Conservation (phyloP, 2,888 invertebrate genomes). For the Chironomus riparius region DNA sequence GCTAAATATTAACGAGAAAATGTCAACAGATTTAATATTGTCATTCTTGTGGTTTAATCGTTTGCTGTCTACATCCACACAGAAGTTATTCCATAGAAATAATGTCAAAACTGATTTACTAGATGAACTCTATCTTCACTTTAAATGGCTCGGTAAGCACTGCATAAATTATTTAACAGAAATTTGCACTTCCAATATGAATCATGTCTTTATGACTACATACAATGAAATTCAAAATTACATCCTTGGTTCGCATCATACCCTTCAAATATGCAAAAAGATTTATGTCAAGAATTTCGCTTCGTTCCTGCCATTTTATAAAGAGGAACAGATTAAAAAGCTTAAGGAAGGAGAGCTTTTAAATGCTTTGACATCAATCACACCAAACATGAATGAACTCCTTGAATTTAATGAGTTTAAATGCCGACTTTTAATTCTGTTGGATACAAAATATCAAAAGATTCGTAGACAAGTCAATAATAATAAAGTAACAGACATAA, state of each 20-base stretch:
- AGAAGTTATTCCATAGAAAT: slow-evolving; percentile 35
- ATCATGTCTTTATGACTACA: slow-evolving; percentile 29
- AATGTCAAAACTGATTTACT: slow-evolving; percentile 47
- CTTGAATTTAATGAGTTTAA: slow-evolving; percentile 14
- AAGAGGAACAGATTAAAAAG: slow-evolving; percentile 28
- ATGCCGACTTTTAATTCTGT: background rate
- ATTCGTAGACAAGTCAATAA: background rate
- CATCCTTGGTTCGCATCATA: slow-evolving; percentile 29
- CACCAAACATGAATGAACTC: background rate
- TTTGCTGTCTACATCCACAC: slow-evolving; percentile 33
- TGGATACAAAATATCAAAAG: background rate
- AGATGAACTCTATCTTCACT: slow-evolving; percentile 57
- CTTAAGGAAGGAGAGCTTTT: background rate
- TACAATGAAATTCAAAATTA: slow-evolving; percentile 31
- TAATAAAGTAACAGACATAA: background rate
- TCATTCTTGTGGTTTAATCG: slow-evolving; percentile 39
- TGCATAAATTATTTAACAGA: slow-evolving; percentile 38
- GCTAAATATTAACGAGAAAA: slow-evolving; percentile 29
- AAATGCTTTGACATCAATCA: background rate
- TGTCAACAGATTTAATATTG: slow-evolving; percentile 33
- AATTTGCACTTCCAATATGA: slow-evolving; percentile 30
- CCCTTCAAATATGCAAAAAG: slow-evolving; percentile 30
- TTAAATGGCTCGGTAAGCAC: slow-evolving; percentile 64
- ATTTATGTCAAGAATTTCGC: slow-evolving; percentile 29
- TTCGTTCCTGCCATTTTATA: slow-evolving; percentile 29